phyloP scores from a whole-genome alignment of 2,113 vertebrate species.

The Tinamus guttatus region DNA sequence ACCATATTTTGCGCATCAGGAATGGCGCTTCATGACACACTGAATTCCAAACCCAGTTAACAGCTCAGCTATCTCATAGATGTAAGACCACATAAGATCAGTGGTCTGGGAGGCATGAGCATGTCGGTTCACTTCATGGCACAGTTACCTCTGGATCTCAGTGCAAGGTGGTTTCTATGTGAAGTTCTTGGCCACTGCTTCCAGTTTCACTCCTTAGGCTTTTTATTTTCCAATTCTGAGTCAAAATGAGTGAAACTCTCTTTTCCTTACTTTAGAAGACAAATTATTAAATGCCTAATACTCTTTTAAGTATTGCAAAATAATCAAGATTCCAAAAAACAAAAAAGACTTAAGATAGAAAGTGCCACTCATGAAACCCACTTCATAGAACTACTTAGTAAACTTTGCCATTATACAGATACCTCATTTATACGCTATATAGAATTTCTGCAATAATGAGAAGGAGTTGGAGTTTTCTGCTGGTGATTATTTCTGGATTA shows the following conservation, averaged over 20 bases:
- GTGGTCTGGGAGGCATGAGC: neutral
- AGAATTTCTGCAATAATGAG: neutral
- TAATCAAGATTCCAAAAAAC: neutral
- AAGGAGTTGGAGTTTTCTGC: neutral
- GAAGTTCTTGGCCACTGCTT: neutral
- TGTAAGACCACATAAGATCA: neutral
- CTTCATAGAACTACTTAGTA: too few relatives aligned
- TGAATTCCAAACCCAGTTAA: neutral
- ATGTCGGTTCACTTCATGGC: neutral
- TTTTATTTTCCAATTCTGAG: accelerated
- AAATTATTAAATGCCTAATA: neutral
- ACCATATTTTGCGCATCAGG: neutral
- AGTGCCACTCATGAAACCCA: neutral
- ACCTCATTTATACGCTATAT: neutral
- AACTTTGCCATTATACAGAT: neutral
- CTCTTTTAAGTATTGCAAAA: neutral
- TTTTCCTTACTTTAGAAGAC: neutral
- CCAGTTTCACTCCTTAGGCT: neutral
- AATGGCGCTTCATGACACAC: neutral
- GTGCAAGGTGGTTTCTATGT: neutral
- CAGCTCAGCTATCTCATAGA: neutral
- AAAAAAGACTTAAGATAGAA: neutral
- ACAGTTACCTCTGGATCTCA: neutral
- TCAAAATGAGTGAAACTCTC: neutral
- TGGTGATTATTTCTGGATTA: conserved; percentile 55